Base-by-base conservation (phyloP, 2,113 vertebrate genomes). In the Cyanoliseus patagonus region DNA sequence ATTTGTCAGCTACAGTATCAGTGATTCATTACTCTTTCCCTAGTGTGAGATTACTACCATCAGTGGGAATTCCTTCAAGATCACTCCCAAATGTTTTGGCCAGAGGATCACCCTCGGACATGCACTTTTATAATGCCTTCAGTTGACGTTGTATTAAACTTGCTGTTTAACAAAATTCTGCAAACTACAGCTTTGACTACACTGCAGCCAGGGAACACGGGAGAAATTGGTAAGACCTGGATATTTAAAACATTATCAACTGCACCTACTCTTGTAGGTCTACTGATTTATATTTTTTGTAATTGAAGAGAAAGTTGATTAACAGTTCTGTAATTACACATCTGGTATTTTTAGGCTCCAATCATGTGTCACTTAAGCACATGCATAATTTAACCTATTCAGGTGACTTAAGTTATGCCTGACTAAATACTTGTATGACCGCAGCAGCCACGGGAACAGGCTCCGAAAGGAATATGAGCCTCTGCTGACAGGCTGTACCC, bases 321-420 rank as follows among this genome's bases (percentile, higher is more conserved):
- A 95, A 94, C 94, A 84, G 77, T 87, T 92, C 89, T 86, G 57
- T 91, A 97, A 94, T 95, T 91, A 95, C 74, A 79, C 74, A 91
- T 62, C 83, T 6, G 30, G 81, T 92, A 96, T 82, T 95, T 95
- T 94, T 94, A 94, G 91, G 77, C 44, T 87, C 44, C 64, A 86
- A 92, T 92, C 77, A 88, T 39, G 39, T 84, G 66, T 92, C 91
- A 75, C 44, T 79, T 95, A 89, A 76, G 53, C 72, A 90, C 39
- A 75, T 33, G 51, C 74, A 77, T 83, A 93, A 88, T 92, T 96
- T 78, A 88, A 74, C 59, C 63, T 93, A 63, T 46, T 75, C 81
- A 91, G 77, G 86, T 87, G 77, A 95, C 64, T 75, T 76, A 91
- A 91, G 83, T 55, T 82, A 76, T 16, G 47, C 69, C 74, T 63